Base-by-base conservation (phyloP, 2,113 vertebrate genomes). In the Loxodonta africana region DNA sequence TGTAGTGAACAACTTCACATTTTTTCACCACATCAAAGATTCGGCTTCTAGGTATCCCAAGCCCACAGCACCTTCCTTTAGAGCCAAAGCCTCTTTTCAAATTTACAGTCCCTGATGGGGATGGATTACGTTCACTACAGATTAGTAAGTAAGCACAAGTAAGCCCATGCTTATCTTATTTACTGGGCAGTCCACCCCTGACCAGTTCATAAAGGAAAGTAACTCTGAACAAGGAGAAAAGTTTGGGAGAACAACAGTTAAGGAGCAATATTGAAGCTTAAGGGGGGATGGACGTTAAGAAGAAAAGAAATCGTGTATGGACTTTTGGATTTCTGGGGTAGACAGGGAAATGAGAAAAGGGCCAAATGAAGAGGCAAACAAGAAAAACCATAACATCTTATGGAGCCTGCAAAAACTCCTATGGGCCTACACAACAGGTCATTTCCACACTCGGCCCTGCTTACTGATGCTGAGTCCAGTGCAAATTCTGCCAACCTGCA, bases 331-430 rank as follows among this genome's bases (percentile, higher is more conserved):
- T 85, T 89, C 78, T 84, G 82, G 48, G n/a, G 10, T 8, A 93
- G 14, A 91, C 53, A 85, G 51, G 28, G 82, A 97, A 84, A 30
- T 48, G n/a, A 46, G 30, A 87, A 94, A 96, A 90, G 9, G 41
- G 89, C 6, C 25, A 12, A 30, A 20, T 48, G 26, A 78, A 83
- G 65, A 82, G 17, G 53, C 41, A 46, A 93, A 74, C 6, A 30
- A 91, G 53, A 46, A 77, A 83, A 63, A 21, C 0, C 1, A 6
- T 65, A 5, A 37, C 1, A 26, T 57, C 10, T 94, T n/a, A 33
- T 5, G 44, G 41, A 90, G 30, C 26, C 63, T 80, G 26, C 23
- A 37, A 44, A 44, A 67, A 30, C 21, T 57, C 25, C 33, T 53
- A 2, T 33, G 14, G 65, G 15, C 30, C 25, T 44, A 17, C 62